These are phyloP conservation scores for Marasmarcha lunaedactyla DNA, from an alignment of 2,888 invertebrate species.

Conservation along the genomic window DNA sequence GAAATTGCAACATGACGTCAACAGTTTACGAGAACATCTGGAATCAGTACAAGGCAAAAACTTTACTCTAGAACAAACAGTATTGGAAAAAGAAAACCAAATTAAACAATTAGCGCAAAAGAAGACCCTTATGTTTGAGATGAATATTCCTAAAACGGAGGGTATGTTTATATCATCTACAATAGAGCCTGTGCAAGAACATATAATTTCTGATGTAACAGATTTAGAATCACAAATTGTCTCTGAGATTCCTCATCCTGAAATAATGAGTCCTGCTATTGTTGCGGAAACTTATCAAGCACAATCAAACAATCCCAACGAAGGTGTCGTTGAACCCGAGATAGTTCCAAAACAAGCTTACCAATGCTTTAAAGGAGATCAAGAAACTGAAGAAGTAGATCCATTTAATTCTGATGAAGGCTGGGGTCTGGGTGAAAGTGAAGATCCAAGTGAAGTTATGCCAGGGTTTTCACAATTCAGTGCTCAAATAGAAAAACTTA, in stretches of 20 bases:
- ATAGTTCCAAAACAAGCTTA: conserved; percentile 69
- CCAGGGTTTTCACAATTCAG: conserved; percentile 68
- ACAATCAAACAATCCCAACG: not conserved
- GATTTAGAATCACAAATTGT: conserved; percentile 55
- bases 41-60: conserved; percentile 25
- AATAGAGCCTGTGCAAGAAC: conserved; percentile 42
- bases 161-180: conserved; percentile 60
- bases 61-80: not conserved
- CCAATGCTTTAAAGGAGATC: conserved; percentile 49
- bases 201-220: conserved; percentile 30
- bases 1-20: conserved; percentile 23
- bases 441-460: conserved; percentile 34
- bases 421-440: conserved; percentile 47
- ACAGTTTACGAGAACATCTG: conserved; percentile 28
- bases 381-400: conserved; percentile 24
- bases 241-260: conserved; percentile 22
- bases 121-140: conserved; percentile 51
- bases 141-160: conserved; percentile 64
- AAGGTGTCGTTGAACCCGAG: conserved; percentile 31
- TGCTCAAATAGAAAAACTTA: conserved; percentile 70
- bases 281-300: not conserved
- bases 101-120: conserved; percentile 44
- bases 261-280: not conserved
- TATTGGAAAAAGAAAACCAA: conserved; percentile 37
- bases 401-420: conserved; percentile 59